Evolutionary conservation across 2,888 invertebrate species (phyloP).

Genomic region (Dilophus febrilis): DNA sequence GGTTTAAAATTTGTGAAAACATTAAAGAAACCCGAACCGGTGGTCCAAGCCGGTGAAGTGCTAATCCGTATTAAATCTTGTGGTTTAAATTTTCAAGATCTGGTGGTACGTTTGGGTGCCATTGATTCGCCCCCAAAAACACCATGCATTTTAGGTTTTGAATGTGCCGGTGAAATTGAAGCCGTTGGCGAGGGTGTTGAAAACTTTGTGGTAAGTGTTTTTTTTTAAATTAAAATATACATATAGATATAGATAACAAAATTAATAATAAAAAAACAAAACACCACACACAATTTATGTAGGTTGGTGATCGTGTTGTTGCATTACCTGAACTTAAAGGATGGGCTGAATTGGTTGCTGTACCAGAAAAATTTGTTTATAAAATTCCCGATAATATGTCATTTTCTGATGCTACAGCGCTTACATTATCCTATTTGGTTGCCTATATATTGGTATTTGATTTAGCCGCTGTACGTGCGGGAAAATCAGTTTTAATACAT

Average conservation of each 20-base stretch:
- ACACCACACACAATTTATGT: slow-evolving; percentile 11
- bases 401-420: slow-evolving; percentile 63
- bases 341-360: slow-evolving; percentile 72
- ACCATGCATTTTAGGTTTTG: slow-evolving; percentile 75
- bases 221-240: neutral
- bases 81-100: slow-evolving; percentile 75
- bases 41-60: slow-evolving; percentile 54
- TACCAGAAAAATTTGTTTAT: slow-evolving; percentile 66
- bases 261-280: too few species aligned
- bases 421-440: slow-evolving; percentile 73
- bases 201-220: slow-evolving; percentile 47
- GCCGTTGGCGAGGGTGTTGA: slow-evolving; percentile 63
- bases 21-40: slow-evolving; percentile 60
- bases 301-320: slow-evolving; percentile 69
- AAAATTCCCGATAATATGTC: slow-evolving; percentile 57
- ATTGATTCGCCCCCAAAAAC: slow-evolving; percentile 79
- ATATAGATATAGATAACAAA: too few species aligned
- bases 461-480: slow-evolving; percentile 56
- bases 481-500: slow-evolving; percentile 66
- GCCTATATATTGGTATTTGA: slow-evolving; percentile 76
- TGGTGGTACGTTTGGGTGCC: slow-evolving; percentile 76
- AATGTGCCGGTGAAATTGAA: slow-evolving; percentile 71
- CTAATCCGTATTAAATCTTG: slow-evolving; percentile 73
- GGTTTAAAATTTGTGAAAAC: slow-evolving; percentile 74
- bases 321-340: slow-evolving; percentile 70